Percentiles rank a stretch among this genome's conserved stretches.
These are phyloP conservation scores for Heliornis fulica DNA, from an alignment of 2,113 vertebrate genomes.

Conservation along the genomic window DNA sequence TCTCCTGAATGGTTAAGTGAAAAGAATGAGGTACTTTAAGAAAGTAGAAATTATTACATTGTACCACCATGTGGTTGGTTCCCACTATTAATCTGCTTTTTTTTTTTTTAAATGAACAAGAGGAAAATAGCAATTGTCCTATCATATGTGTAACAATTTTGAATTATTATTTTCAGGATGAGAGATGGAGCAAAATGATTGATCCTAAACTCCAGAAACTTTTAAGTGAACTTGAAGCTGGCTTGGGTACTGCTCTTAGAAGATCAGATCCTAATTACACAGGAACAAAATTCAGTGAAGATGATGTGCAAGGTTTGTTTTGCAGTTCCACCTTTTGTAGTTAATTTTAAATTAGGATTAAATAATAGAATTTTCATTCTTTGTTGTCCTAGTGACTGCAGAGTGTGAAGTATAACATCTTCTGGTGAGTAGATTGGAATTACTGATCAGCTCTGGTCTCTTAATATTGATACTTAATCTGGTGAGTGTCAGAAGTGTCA, in stretches of 20 bases:
- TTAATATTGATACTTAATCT: neutral
- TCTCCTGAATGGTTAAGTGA: neutral
- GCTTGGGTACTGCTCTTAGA: slow-evolving; percentile 86
- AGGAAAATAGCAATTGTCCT: neutral
- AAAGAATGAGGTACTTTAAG: neutral
- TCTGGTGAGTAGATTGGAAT: neutral
- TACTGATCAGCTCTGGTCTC: neutral
- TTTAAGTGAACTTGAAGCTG: slow-evolving; percentile 89
- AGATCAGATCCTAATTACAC: slow-evolving; percentile 75
- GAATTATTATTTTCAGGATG: slow-evolving; percentile 78
- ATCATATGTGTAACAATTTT: neutral
- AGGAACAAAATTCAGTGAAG: slow-evolving; percentile 77
- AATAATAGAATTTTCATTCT: neutral
- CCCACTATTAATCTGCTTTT: neutral
- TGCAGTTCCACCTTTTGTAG: neutral
- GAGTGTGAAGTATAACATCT: neutral
- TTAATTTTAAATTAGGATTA: neutral
- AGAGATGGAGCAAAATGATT: slow-evolving; percentile 87
- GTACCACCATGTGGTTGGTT: neutral
- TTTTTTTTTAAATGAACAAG: neutral
- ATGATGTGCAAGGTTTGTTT: slow-evolving; percentile 82
- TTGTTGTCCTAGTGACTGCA: neutral
- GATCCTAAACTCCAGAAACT: slow-evolving; percentile 93
- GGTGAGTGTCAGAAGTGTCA: neutral
- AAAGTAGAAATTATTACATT: neutral